Conservation (phyloP, 2,113 vertebrate species). For the Parotia lawesii region DNA sequence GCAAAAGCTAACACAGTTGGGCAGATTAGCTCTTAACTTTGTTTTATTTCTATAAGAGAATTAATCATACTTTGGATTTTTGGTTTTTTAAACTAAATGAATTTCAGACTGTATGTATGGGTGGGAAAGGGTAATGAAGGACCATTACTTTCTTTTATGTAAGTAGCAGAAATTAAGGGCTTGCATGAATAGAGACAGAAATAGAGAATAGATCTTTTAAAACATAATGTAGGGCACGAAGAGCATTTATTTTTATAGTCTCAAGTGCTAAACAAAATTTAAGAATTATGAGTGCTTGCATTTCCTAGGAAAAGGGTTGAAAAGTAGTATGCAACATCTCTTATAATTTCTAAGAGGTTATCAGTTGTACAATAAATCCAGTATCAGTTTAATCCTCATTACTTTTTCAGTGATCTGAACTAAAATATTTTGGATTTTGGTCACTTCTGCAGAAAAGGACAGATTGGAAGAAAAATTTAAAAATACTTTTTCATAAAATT, state of each 20-base stretch:
- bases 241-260: not conserved
- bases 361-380: fast-evolving
- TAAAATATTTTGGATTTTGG: not conserved
- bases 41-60: not conserved
- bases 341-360: not conserved
- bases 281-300: not conserved
- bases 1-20: not conserved
- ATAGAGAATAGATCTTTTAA: not conserved
- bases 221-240: not conserved
- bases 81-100: not conserved
- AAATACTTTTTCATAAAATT: not conserved
- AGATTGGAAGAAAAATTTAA: not conserved
- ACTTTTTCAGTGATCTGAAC: not conserved
- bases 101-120: not conserved
- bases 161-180: not conserved
- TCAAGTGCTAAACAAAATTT: not conserved
- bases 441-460: not conserved
- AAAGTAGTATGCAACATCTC: not conserved
- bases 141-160: not conserved
- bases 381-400: not conserved
- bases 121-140: not conserved
- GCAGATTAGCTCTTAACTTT: not conserved
- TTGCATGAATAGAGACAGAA: not conserved
- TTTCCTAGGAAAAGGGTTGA: not conserved
- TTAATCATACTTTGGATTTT: not conserved